phyloP scores from a whole-genome alignment of 2,797 vertebrate species.

The Melanotaenia trifasciata region DNA sequence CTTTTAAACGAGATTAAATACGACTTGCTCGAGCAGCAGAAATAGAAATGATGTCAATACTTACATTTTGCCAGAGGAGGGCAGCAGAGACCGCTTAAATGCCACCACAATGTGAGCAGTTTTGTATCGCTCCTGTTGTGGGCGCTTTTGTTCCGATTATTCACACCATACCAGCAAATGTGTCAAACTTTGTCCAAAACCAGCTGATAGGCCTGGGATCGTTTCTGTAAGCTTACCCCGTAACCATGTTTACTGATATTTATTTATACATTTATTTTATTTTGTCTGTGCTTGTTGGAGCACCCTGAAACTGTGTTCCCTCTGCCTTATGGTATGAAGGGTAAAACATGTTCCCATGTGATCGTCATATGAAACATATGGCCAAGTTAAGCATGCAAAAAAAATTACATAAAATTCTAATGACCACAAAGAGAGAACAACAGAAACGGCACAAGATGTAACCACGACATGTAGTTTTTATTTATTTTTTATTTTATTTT shows the following conservation, averaged over 20 bases:
- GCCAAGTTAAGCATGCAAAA: neutral
- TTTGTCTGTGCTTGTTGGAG: neutral
- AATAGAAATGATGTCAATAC: constrained; percentile 22
- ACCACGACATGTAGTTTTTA: constrained; percentile 71
- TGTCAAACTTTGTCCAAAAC: neutral
- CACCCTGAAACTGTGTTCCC: neutral
- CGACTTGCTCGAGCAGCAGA: neutral
- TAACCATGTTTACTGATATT: neutral
- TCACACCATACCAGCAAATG: neutral
- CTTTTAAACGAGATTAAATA: neutral
- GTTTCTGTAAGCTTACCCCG: neutral
- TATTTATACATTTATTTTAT: neutral
- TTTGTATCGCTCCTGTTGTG: neutral
- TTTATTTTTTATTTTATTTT: constrained; percentile 29
- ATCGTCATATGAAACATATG: neutral
- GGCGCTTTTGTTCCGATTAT: constrained; percentile 37
- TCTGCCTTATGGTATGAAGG: neutral
- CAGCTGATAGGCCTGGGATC: neutral
- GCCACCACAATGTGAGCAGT: accelerated
- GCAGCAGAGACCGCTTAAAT: constrained; percentile 69
- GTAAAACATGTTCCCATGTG: neutral
- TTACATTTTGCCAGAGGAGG: constrained; percentile 32
- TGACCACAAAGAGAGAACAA: constrained; percentile 7
- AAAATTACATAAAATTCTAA: neutral
- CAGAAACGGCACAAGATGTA: constrained; percentile 22